These are phyloP conservation scores for Neodiprion virginianus DNA, from an alignment of 1,140 invertebrate genomes.

Conservation along the genomic window DNA sequence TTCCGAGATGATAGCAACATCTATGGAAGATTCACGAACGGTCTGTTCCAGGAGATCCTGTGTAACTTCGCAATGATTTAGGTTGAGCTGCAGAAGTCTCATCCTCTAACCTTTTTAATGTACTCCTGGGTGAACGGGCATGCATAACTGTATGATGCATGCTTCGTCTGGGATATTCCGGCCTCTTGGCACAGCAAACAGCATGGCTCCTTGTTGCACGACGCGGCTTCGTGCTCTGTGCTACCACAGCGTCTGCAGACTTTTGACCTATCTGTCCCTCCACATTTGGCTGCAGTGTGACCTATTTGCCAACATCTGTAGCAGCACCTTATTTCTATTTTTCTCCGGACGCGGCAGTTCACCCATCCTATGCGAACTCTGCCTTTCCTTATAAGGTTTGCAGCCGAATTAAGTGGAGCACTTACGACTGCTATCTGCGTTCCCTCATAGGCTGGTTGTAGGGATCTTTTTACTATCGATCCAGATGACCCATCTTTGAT, in stretches of 20 bases:
- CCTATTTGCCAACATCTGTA: constrained; percentile 27
- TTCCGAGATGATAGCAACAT: constrained; percentile 11
- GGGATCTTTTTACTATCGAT: too few relatives aligned
- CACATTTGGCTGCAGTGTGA: constrained; percentile 22
- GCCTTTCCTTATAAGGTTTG: constrained; percentile 17
- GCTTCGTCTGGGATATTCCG: too few relatives aligned
- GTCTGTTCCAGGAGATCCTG: too few relatives aligned
- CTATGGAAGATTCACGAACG: background rate
- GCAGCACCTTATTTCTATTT: constrained; percentile 12
- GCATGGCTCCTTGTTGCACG: background rate
- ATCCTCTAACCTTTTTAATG: too few relatives aligned
- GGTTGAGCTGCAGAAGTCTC: too few relatives aligned
- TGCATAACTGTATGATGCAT: too few relatives aligned
- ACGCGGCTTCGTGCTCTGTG: background rate
- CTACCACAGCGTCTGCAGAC: background rate
- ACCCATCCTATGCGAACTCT: constrained; percentile 25
- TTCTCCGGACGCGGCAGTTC: constrained; percentile 20
- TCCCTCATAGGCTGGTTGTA: constrained; percentile 4
- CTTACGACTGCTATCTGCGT: constrained; percentile 12
- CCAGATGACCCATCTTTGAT: too few relatives aligned
- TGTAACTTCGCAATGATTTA: too few relatives aligned
- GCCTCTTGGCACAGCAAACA: background rate
- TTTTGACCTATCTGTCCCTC: constrained; percentile 4
- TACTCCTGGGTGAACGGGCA: too few relatives aligned
- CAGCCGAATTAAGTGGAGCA: background rate